Base-by-base conservation (phyloP, 2,797 vertebrate species). In the Borostomias antarcticus region DNA sequence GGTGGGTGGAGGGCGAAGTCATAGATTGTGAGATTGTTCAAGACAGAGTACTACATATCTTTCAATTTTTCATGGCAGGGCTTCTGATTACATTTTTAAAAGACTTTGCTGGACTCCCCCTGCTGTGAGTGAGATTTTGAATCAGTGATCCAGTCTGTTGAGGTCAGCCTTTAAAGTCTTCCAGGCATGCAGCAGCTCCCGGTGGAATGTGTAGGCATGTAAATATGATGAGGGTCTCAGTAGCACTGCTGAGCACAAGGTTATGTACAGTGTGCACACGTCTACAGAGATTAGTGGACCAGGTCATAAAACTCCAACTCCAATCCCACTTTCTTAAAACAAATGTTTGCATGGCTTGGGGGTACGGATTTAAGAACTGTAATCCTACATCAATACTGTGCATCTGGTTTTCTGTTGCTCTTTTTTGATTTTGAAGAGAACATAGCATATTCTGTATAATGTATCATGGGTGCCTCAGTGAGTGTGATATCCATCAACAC, bases 171-270 rank as follows among this genome's bases (percentile, higher is more conserved):
- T 77, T 11, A 58, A 53, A 73, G 62, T 26, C 48, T 56, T 66
- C 63, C 6, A 28, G 61, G 60, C 58, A 61, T 23, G 28, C 26
- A 29, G 47, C 52, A 40, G n/a, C 19, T 64, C 64, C 32, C 62
- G 30, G 54, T 48, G 64, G 68, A 69, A 73, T 71, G 74, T 68
- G 64, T 58, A 63, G 58, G 68, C 70, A 74, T 78, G 72, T 73
- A 75, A 83, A 76, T 76, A 77, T 74, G 62, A 76, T 72, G 70
- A 70, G 53, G 64, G 64, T 51, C 58, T 45, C 56, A 37, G 63
- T 61, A 69, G 76, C 51, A 61, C 61, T 60, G 33, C 33, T 58
- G 21, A 4, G 7, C 50, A 56, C 68, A 48, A 33, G 40, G 69
- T 75, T 75, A 64, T 67, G 76, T 51, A 60, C 52, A 59, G 65